These are phyloP conservation scores for Apeltes quadracus DNA, from an alignment of 2,113 vertebrate genomes.

Conservation along the genomic window DNA sequence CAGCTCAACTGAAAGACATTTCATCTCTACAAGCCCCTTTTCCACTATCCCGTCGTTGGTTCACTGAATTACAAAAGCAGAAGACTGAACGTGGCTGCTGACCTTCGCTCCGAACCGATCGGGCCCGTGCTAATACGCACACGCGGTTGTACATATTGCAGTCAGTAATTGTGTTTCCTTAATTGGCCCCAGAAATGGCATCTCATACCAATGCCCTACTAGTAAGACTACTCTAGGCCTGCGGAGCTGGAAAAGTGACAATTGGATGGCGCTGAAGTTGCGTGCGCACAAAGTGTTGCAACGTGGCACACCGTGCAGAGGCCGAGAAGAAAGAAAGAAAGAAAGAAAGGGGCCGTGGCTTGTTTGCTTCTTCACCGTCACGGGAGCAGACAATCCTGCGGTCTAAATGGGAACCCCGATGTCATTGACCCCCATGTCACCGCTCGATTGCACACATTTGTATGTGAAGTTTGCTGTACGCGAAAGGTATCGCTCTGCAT, in stretches of 20 bases:
- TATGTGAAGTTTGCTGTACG: conserved; percentile 83
- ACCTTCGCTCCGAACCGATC: conserved; percentile 31
- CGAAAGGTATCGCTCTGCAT: conserved; percentile 79
- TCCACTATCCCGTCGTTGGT: conserved; percentile 32
- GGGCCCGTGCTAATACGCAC: conserved; percentile 5
- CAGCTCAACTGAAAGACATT: conserved; percentile 50
- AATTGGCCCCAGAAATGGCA: conserved; percentile 46
- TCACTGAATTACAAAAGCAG: conserved; percentile 24
- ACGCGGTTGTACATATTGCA: conserved; percentile 66
- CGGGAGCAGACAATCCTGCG: conserved; percentile 69
- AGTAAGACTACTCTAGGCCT: conserved; percentile 31
- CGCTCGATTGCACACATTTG: conserved; percentile 82
- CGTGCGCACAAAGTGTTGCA: neutral
- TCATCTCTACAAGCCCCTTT: conserved; percentile 39
- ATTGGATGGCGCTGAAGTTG: conserved; percentile 34
- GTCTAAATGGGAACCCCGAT: conserved; percentile 54
- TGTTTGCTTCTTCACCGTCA: conserved; percentile 49
- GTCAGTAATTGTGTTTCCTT: conserved; percentile 40
- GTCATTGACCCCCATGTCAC: conserved; percentile 66
- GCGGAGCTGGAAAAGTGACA: conserved; percentile 39
- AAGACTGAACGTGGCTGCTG: conserved; percentile 29
- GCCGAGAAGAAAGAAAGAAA: neutral
- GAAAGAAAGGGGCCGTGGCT: conserved; percentile 23
- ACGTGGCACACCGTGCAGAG: neutral
- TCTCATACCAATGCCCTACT: conserved; percentile 29